Base-by-base conservation (phyloP, 92 coral and sea anemone genomes). In the Desmophyllum pertusum region DNA sequence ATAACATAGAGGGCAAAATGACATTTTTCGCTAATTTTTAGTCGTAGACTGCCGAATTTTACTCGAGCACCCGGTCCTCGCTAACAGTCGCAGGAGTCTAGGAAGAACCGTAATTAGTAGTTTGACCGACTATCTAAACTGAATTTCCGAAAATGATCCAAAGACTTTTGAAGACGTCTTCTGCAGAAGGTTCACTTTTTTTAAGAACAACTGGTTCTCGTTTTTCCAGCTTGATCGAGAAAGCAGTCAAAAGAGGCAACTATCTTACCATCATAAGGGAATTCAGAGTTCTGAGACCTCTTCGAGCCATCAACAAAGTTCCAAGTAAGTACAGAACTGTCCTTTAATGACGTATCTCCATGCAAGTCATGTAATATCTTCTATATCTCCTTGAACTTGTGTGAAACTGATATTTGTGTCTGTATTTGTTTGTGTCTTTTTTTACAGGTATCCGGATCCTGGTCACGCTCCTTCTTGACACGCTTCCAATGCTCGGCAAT, bases 231-330 rank as follows among this genome's bases (percentile, higher is more conserved):
- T 88, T 92, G 75, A 94, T 94, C 72, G 99, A 96, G 83, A 90
- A 91, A 43, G 87, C 88, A 33, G 66, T 93, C 74, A 62, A 82
- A 71, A 86, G 85, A 7, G 87, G 94, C 31, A 94, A 93, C 66
- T 91, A 85, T 52, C 81, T 96, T 19, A 93, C 98, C 27, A 89
- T 89, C 69, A 96, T 96, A 61, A 85, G 99, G 57, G 93, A 95
- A 25, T 95, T 94, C 85, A 95, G 99, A 62, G 99, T 96, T 23
- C 95, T 96, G 50, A 91, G 99, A 43, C 99, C 99, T 18, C 83
- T 96, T 61, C 92, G 99, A 73, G 97, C 99, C 61, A 96, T 96
- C 90, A 96, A 96, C 73, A 93, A 95, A 84, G 99, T 96, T 11
- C 99, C 99, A 84, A 96, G 99, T 96, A 84, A 94, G 99, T 38